phyloP scores from a whole-genome alignment of 2,888 invertebrate genomes.

The Limenitis camilla region DNA sequence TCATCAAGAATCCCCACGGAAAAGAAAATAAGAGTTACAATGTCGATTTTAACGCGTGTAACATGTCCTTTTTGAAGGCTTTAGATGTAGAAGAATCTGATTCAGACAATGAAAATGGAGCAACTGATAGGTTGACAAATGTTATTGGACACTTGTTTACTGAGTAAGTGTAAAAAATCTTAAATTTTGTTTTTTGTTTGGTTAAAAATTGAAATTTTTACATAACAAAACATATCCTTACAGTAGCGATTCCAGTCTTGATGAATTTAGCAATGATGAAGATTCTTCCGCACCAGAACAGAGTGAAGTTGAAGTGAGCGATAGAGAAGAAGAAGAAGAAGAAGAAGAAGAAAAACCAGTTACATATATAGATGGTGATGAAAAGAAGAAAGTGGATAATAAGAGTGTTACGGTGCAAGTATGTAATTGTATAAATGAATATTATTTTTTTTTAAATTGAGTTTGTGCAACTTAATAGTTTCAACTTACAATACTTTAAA shows the following conservation, averaged over 20 bases:
- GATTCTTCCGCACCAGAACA: constrained; percentile 60
- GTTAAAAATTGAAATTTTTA: no score
- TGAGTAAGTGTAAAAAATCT: constrained; percentile 63
- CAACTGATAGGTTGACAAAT: constrained; percentile 80
- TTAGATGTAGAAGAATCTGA: constrained; percentile 80
- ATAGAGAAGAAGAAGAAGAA: constrained; percentile 25
- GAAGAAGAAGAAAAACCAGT: constrained; percentile 49
- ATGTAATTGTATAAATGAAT: not conserved
- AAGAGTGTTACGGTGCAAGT: constrained; percentile 62
- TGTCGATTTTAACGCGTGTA: constrained; percentile 58
- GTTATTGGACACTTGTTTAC: constrained; percentile 87
- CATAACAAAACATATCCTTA: not conserved
- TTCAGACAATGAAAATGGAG: constrained; percentile 81
- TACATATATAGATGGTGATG: constrained; percentile 46
- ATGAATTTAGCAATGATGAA: constrained; percentile 56
- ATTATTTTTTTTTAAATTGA: no score
- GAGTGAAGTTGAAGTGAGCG: constrained; percentile 44
- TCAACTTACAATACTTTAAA: no score
- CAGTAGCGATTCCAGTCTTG: constrained; percentile 58
- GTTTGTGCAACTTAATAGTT: no score
- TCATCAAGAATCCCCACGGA: constrained; percentile 64
- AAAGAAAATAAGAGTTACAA: constrained; percentile 46
- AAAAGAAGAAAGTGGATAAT: constrained; percentile 42
- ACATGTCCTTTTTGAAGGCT: constrained; percentile 65
- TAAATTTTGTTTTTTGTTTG: no score